Evolutionary conservation across 2,888 invertebrate genomes (phyloP), one percentile per base, ranked within the genome.

Genomic region (Phyto melanocephala): DNA sequence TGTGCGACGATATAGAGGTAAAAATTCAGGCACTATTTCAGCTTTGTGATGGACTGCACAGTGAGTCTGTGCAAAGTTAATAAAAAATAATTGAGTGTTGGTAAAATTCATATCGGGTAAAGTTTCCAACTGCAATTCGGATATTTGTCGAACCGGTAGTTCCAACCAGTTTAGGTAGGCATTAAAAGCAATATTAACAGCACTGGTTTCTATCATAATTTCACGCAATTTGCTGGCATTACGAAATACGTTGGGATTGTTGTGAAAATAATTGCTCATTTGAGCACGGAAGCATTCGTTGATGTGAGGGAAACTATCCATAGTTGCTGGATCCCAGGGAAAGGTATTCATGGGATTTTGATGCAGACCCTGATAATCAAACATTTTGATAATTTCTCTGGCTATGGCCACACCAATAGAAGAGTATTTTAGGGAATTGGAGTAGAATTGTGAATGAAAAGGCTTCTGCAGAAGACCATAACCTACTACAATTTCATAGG

Each of bases 81-180:
- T 86, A 50, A 90, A 90, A 52, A 90, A 90, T 0, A 90, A 80
- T 78, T 90, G 90, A 0, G 91, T 90, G 65, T 91, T 90, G 40
- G 86, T 88, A 22, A 87, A 90, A 58, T 90, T 87, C 0, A 90
- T 60, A 2, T 86, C 87, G 2, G 89, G 86, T 20, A 91, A 71
- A 0, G 90, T 90, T 60, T 91, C 90, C 1, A 63, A 24, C 0
- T 88, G 85, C 3, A 86, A 20, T 0, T 75, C 47, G 0, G 40
- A 71, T n/a, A 72, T 47, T 8, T 62, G 85, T 3, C 81, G 75
- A 28, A 85, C 86, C n/a, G 86, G 65, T 2, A 78, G 81, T 8
- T 86, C 86, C 56, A 89, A 17, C 90, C 90, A 90, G 11, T 74
- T 84, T 4, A 90, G 47, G 35, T 90, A 91, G 0, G 91, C 90